Percentiles rank a stretch among this genome's conserved stretches.
phyloP scores from a whole-genome alignment of 2,113 vertebrate genomes.

The Ptyas mucosa region DNA sequence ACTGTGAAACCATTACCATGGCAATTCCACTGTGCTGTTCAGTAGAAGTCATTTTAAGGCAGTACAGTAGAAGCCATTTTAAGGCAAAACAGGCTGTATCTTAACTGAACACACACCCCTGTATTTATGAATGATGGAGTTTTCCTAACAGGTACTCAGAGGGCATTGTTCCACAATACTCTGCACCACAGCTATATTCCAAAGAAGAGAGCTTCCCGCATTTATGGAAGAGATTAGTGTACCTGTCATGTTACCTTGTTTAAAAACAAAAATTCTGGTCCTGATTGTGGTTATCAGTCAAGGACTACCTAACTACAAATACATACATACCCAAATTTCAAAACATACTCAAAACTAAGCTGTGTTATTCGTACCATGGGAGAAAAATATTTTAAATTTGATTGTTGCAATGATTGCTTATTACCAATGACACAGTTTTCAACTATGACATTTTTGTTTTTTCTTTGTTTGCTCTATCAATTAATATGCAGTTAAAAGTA shows the following conservation, averaged over 20 bases:
- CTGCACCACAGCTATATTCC: not conserved
- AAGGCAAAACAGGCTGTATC: no score
- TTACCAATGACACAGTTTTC: not conserved
- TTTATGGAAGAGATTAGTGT: not conserved
- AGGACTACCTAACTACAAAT: not conserved
- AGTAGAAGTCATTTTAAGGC: no score
- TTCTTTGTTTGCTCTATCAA: not conserved
- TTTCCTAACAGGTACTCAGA: not conserved
- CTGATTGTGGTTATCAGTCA: not conserved
- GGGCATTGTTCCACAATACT: not conserved
- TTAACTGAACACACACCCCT: no score
- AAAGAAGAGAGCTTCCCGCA: not conserved
- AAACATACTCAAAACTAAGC: not conserved
- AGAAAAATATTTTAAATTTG: not conserved
- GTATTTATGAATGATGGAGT: not conserved
- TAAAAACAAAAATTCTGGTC: not conserved
- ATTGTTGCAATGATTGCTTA: not conserved
- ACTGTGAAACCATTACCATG: no score
- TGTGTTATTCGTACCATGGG: not conserved
- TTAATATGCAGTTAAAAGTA: not conserved
- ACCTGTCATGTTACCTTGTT: not conserved
- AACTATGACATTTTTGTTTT: not conserved
- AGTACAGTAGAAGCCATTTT: no score
- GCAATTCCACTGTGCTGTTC: no score
- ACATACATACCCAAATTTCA: not conserved